Evolutionary conservation across 2,888 invertebrate species (phyloP), one percentile per base, ranked within the genome.

Genomic region (Tromatobia lineatoria): DNA sequence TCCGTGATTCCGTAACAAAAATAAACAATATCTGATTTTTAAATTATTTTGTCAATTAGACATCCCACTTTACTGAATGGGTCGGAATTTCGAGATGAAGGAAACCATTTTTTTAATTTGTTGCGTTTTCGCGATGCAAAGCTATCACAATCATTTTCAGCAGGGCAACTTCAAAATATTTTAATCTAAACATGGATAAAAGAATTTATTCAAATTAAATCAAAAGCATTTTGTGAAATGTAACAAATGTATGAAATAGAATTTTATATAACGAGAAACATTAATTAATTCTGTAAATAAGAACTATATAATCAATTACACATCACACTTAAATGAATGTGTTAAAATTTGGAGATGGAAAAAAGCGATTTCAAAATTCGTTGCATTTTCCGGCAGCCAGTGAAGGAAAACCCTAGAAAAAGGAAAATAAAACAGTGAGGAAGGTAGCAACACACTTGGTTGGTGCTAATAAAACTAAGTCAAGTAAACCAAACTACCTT

Each of bases 381-480:
- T 23, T 23, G 54, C 54, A 10, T 29, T 29, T 29, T 57, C 3
- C 25, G 6, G 11, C 11, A 57, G 0, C 2, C 10, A 6, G 54
- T 23, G 23, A 57, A 57, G 45, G 42, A 25, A 67, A 23, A 61
- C 15, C 11, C 11, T n/a, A 20, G 3, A 15, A 15, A 77, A 18
- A 38, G n/a, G 50, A n/a, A 18, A 18, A 25, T 10, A 67, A 74
- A 59, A 66, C 20, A 67, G 64, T 34, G 34, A 81, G 18, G 61
- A 78, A 45, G 71, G 69, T 74, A 59, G 42, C 25, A 25, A 47
- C 45, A 18, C 73, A 61, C 73, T 74, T 74, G 73, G 61, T 47
- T 25, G 47, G 29, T 47, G 73, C 45, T 61, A 74, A 74, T 74
- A 74, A 74, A 74, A 74, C 73, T 61, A 74, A 74, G 73, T 38